phyloP scores from a whole-genome alignment of 1,140 invertebrate genomes.

The Helicoverpa zea region DNA sequence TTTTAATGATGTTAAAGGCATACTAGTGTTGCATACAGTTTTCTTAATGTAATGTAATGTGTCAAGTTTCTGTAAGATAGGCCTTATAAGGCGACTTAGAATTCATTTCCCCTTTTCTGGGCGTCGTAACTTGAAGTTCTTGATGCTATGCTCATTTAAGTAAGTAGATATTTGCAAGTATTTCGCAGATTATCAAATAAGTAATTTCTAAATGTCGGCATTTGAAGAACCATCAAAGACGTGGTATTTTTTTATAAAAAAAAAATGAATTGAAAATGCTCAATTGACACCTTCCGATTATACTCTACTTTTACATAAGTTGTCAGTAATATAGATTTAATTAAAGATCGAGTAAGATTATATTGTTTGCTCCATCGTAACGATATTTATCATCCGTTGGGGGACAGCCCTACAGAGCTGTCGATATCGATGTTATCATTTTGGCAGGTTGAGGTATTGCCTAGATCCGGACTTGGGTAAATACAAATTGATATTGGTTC shows the following conservation, averaged over 20 bases:
- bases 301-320: background rate
- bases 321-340: conserved; percentile 2
- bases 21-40: no score
- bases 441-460: background rate
- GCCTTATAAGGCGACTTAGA: no score
- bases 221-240: no score
- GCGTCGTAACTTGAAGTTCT: no score
- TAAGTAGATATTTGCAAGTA: no score
- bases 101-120: no score
- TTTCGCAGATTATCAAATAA: no score
- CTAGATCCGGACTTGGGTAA: background rate
- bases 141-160: no score
- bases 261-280: background rate
- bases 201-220: no score
- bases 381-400: background rate
- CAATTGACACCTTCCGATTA: background rate
- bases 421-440: conserved; percentile 10
- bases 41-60: no score
- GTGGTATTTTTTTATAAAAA: background rate
- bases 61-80: no score
- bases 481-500: background rate
- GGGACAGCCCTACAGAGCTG: background rate
- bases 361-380: background rate
- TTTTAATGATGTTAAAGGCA: background rate
- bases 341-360: conserved; percentile 16